phyloP scores from a whole-genome alignment of 2,797 vertebrate genomes.

The Parauchenoglanis punctatus region DNA sequence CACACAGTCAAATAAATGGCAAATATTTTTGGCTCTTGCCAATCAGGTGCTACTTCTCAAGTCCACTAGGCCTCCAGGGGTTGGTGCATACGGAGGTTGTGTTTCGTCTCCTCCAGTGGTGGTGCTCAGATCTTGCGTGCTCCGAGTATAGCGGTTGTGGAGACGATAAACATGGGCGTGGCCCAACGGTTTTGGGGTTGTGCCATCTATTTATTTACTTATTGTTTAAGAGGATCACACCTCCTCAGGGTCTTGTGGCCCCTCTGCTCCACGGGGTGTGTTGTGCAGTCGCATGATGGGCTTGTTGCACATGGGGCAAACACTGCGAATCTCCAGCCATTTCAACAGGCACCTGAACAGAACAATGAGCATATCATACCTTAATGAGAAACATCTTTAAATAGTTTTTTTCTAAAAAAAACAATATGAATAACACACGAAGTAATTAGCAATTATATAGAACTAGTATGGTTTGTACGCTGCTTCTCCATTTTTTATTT shows the following conservation, averaged over 20 bases:
- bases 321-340: constrained; percentile 85
- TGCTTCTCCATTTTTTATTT: not conserved
- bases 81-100: constrained; percentile 29
- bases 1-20: constrained; percentile 39
- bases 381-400: not conserved
- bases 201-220: not conserved
- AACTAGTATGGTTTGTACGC: not conserved
- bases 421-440: not conserved
- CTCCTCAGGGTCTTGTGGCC: constrained; percentile 78
- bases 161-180: constrained; percentile 24
- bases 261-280: constrained; percentile 73
- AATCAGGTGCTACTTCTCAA: constrained; percentile 42
- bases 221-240: constrained; percentile 67
- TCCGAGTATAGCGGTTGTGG: constrained; percentile 31
- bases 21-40: constrained; percentile 46
- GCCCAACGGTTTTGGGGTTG: constrained; percentile 30
- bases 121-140: constrained; percentile 25
- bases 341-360: constrained; percentile 81
- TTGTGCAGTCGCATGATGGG: constrained; percentile 81
- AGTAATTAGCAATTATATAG: not conserved
- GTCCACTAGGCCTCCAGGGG: constrained; percentile 28
- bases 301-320: constrained; percentile 86
- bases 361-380: not conserved
- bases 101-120: not conserved
- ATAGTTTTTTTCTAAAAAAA: not conserved